Evolutionary conservation across 2,113 vertebrate genomes (phyloP).

Genomic region (Gymnarchus niloticus): DNA sequence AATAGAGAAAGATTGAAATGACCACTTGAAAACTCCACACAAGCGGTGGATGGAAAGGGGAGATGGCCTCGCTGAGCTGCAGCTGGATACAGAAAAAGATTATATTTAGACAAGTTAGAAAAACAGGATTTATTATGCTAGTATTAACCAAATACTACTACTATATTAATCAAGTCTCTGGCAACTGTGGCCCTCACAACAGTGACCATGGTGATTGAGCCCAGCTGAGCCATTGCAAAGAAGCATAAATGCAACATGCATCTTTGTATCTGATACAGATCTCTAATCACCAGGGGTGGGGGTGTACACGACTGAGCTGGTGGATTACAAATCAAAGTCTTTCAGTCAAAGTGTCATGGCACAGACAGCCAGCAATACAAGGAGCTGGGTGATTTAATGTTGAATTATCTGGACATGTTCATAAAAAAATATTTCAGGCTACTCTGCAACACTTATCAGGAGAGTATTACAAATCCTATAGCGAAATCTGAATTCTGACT

Average conservation of each 20-base stretch:
- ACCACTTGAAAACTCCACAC: slow-evolving; percentile 28
- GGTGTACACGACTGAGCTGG: not conserved
- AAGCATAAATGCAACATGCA: slow-evolving; percentile 38
- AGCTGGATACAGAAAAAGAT: slow-evolving; percentile 38
- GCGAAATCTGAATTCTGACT: too few species aligned
- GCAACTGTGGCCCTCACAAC: slow-evolving; percentile 45
- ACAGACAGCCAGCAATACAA: not conserved
- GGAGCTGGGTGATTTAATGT: not conserved
- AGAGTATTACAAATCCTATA: too few species aligned
- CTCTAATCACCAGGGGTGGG: not conserved
- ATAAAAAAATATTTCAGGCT: not conserved
- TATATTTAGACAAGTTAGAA: slow-evolving; percentile 34
- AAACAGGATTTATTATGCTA: slow-evolving; percentile 55
- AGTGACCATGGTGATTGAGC: slow-evolving; percentile 45
- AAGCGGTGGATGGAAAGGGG: not conserved
- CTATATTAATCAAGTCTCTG: too few species aligned
- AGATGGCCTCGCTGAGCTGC: slow-evolving; percentile 9
- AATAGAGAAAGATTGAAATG: not conserved
- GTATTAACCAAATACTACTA: slow-evolving; percentile 50
- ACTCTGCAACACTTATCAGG: too few species aligned
- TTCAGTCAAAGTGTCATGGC: not conserved
- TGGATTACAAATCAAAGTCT: not conserved
- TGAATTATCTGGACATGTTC: not conserved
- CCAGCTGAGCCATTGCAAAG: slow-evolving; percentile 38
- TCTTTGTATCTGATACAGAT: slow-evolving; percentile 30